Conservation (phyloP, 2,888 invertebrate species). For the Mechanitis messenoides region DNA sequence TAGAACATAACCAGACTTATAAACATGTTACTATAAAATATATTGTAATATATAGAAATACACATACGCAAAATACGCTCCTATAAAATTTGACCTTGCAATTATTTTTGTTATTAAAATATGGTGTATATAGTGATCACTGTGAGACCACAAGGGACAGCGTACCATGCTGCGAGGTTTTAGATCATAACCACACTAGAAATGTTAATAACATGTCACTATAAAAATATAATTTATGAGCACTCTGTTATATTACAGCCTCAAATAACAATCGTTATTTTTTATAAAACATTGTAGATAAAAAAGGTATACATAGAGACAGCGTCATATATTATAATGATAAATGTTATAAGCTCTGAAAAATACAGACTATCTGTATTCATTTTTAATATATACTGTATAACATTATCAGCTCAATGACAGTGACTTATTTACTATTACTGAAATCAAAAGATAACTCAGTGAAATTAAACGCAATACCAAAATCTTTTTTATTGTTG, state of each 20-base stretch:
- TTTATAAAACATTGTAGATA: neutral
- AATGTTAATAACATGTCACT: constrained; percentile 6
- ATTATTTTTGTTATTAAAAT: constrained; percentile 4
- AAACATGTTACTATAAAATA: constrained; percentile 7
- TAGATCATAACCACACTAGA: constrained; percentile 30
- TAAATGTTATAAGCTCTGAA: too few relatives aligned
- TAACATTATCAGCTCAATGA: too few relatives aligned
- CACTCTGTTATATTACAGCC: constrained; percentile 8
- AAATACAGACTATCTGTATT: too few relatives aligned
- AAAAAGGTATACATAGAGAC: too few relatives aligned
- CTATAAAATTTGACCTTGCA: neutral
- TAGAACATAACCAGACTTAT: constrained; percentile 31
- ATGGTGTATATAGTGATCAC: constrained; percentile 28
- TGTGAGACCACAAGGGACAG: constrained; percentile 39
- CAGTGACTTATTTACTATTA: too few relatives aligned
- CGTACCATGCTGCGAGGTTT: constrained; percentile 44
- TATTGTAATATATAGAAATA: too few relatives aligned
- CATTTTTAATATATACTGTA: too few relatives aligned
- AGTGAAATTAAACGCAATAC: too few relatives aligned
- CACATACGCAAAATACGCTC: too few relatives aligned
- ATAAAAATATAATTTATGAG: neutral
- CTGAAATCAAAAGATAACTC: too few relatives aligned
- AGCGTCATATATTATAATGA: too few relatives aligned
- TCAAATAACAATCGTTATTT: neutral
- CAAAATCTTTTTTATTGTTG: too few relatives aligned